Evolutionary conservation across 2,113 vertebrate species (phyloP).

Genomic region (Myiagra hebetior): DNA sequence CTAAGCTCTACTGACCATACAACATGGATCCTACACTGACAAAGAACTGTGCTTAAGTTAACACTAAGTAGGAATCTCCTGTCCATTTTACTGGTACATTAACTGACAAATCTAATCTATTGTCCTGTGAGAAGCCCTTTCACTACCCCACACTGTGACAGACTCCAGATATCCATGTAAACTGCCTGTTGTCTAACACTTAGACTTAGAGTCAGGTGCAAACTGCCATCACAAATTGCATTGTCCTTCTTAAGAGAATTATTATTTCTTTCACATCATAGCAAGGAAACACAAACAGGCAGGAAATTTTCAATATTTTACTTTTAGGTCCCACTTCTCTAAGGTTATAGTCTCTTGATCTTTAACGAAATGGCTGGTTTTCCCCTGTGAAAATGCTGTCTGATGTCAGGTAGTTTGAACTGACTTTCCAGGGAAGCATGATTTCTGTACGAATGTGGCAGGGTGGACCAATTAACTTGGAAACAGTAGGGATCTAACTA

Average conservation of each 20-base stretch:
- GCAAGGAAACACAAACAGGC: background rate
- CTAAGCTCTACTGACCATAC: background rate
- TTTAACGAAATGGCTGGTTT: background rate
- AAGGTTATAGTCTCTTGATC: background rate
- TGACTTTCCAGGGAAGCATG: background rate
- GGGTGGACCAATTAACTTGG: background rate
- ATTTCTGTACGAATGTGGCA: background rate
- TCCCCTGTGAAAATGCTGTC: background rate
- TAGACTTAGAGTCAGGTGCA: background rate
- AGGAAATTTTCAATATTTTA: background rate
- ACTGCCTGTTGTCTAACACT: background rate
- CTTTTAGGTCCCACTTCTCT: background rate
- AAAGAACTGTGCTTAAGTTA: background rate
- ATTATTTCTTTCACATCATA: background rate
- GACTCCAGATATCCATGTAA: background rate
- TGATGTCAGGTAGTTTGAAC: background rate
- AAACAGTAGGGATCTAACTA: constrained; percentile 2
- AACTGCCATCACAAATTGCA: background rate
- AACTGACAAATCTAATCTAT: background rate
- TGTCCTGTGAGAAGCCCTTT: background rate
- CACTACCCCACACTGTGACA: background rate
- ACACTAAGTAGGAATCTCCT: background rate
- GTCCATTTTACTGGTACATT: background rate
- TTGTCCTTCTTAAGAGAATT: background rate
- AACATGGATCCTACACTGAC: background rate